phyloP scores from a whole-genome alignment of 1,140 invertebrate genomes.

The Vollenhovia emeryi region DNA sequence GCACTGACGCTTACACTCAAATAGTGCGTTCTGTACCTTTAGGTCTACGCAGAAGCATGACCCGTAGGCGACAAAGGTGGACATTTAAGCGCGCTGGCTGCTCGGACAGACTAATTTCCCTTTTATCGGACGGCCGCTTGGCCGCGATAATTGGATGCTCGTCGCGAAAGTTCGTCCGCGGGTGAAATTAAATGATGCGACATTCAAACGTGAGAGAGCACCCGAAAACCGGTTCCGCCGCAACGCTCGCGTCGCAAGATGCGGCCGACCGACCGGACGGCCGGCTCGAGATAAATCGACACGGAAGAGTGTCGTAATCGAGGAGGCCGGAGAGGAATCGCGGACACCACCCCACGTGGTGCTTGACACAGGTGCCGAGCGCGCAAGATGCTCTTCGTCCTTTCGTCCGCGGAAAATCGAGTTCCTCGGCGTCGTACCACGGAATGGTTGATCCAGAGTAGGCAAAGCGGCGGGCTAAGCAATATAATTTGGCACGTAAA shows the following conservation, averaged over 20 bases:
- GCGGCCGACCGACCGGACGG: slow-evolving; percentile 30
- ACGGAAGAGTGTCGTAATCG: slow-evolving; percentile 76
- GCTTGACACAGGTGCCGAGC: slow-evolving; percentile 68
- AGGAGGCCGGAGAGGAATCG: slow-evolving; percentile 64
- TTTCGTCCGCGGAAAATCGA: background rate
- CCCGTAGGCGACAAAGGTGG: slow-evolving; percentile 13
- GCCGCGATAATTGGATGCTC: slow-evolving; percentile 64
- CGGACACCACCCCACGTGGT: slow-evolving; percentile 66
- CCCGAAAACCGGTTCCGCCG: slow-evolving; percentile 68
- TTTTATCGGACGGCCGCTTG: slow-evolving; percentile 65
- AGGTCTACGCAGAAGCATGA: background rate
- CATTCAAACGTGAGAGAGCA: slow-evolving; percentile 70
- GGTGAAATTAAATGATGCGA: slow-evolving; percentile 72
- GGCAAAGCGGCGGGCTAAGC: background rate
- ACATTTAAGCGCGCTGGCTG: slow-evolving; percentile 24
- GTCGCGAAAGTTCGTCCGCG: slow-evolving; percentile 72
- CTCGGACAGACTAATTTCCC: slow-evolving; percentile 69
- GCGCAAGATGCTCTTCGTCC: background rate
- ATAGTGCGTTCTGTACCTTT: background rate
- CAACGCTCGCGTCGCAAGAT: slow-evolving; percentile 38
- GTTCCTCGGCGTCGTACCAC: background rate
- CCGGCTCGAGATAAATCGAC: slow-evolving; percentile 71
- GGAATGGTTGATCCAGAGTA: background rate
- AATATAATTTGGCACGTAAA: background rate
- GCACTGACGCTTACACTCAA: background rate